Evolutionary conservation across 2,888 invertebrate species (phyloP), one percentile per base, ranked within the genome.

Genomic region (Bombylius discolor): DNA sequence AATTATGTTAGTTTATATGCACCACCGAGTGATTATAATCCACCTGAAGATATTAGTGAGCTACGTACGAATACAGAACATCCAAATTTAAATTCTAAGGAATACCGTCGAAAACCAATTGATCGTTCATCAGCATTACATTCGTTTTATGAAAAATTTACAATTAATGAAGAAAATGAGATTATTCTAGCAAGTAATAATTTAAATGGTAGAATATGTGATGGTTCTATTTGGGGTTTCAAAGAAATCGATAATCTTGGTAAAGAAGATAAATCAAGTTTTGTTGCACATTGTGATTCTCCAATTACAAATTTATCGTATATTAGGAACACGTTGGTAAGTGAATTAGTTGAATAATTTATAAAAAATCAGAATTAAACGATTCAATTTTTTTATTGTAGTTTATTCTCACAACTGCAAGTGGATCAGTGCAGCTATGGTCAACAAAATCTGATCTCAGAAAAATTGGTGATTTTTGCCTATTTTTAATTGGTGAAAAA

Each of bases 21-120:
- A 58, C 64, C 65, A 5, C 73, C 72, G 36, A 61, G 56, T 4
- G 57, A 61, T 36, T 67, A 72, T 60, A 62, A 65, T 47, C 71
- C 68, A 9, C 73, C 73, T 11, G 62, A 64, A 13, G 68, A 67
- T 52, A 23, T 23, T 3, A 48, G 49, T 14, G 62, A 61, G 7
- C 55, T 73, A 52, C 65, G 64, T 5, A 59, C 53, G 11, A 67
- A 70, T 56, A 65, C 70, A 1, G 61, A 68, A n/a, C 72, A 71
- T 60, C 73, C 73, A 6, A 73, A 73, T 64, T 63, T 73, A 12
- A 73, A 73, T 63, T 70, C 70, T 5, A 62, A 63, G 12, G 73
- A 73, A 57, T 70, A 72, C 59, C 68, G 69, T 13, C 67, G 66
- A 14, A 68, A 68, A 23, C 63, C 67, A 23, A 64, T 66, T 1